Percentiles rank a stretch among this genome's conserved stretches.
Conservation (phyloP, 1,140 invertebrate genomes). For the Aethina tumida region DNA sequence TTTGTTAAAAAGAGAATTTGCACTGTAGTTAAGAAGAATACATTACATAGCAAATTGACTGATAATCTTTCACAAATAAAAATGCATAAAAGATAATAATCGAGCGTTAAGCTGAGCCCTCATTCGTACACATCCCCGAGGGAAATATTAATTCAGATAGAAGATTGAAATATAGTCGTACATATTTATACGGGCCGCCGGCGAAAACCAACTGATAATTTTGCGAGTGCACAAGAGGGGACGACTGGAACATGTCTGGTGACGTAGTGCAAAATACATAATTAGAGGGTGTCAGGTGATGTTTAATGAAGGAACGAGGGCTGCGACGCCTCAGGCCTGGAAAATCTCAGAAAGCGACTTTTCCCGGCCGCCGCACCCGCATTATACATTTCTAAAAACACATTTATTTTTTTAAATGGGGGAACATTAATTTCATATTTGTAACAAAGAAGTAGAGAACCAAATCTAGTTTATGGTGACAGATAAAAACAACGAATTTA, state of each 20-base stretch:
- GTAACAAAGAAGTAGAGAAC: neutral
- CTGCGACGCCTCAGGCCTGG: constrained; percentile 10
- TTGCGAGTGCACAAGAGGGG: neutral
- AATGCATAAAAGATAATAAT: too few relatives aligned
- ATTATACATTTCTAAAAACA: constrained; percentile 1
- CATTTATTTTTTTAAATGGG: constrained; percentile 10
- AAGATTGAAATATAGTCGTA: constrained; percentile 24
- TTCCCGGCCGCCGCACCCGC: constrained; percentile 3
- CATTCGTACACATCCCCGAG: constrained; percentile 8
- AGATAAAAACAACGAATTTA: constrained; percentile 1
- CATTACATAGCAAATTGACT: too few relatives aligned
- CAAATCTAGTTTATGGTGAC: neutral
- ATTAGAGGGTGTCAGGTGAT: constrained; percentile 30
- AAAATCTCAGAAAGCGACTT: neutral
- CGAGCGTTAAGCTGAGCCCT: too few relatives aligned
- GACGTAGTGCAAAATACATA: constrained; percentile 28
- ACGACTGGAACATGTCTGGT: constrained; percentile 14
- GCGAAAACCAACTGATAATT: constrained; percentile 1
- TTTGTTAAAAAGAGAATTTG: too few relatives aligned
- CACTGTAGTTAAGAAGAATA: too few relatives aligned
- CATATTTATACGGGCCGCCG: constrained; percentile 18
- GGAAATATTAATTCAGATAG: constrained; percentile 17
- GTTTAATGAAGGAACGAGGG: constrained; percentile 23
- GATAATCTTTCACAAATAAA: too few relatives aligned
- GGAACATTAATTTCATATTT: neutral